These are phyloP conservation scores for Pungitius pungitius DNA, from an alignment of 2,113 vertebrate genomes.

Conservation along the genomic window DNA sequence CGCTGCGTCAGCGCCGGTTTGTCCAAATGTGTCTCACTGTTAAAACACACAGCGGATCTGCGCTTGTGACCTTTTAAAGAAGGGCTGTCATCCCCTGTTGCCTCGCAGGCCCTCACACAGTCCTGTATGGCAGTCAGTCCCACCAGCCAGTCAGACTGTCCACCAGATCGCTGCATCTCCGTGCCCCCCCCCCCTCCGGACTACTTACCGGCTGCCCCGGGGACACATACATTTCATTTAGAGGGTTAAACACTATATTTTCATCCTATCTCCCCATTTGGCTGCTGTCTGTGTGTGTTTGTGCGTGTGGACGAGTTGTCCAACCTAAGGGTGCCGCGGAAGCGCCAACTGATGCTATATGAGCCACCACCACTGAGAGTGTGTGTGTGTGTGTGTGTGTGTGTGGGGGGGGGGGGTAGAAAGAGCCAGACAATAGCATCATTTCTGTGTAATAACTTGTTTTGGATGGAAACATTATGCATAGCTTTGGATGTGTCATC, in stretches of 20 bases:
- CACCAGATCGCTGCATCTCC: slow-evolving; percentile 11
- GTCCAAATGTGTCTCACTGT: slow-evolving; percentile 36
- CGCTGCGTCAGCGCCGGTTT: slow-evolving; percentile 38
- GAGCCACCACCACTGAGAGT: slow-evolving; percentile 35
- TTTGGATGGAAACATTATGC: slow-evolving; percentile 43
- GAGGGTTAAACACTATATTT: slow-evolving; percentile 53
- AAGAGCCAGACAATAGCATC: slow-evolving; percentile 56
- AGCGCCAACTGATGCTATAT: slow-evolving; percentile 56
- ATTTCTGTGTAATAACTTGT: slow-evolving; percentile 46
- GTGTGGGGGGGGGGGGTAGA: too few species aligned
- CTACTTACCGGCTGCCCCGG: slow-evolving; percentile 28
- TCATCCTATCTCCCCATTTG: slow-evolving; percentile 27
- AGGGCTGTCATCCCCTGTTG: slow-evolving; percentile 34
- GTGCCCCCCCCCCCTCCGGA: slow-evolving; percentile 7
- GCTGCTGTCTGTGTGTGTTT: slow-evolving; percentile 12
- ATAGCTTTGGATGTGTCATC: slow-evolving; percentile 51
- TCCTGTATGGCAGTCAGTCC: slow-evolving; percentile 36
- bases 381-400: too few species aligned
- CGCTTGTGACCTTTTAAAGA: slow-evolving; percentile 45
- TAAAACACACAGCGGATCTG: slow-evolving; percentile 37
- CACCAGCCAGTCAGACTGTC: slow-evolving; percentile 33
- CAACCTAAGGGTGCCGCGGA: slow-evolving; percentile 56
- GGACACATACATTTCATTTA: slow-evolving; percentile 35
- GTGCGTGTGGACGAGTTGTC: slow-evolving; percentile 42
- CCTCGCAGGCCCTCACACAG: slow-evolving; percentile 19